Evolutionary conservation across 2,113 vertebrate species (phyloP).

Genomic region (Sigmodon hispidus): DNA sequence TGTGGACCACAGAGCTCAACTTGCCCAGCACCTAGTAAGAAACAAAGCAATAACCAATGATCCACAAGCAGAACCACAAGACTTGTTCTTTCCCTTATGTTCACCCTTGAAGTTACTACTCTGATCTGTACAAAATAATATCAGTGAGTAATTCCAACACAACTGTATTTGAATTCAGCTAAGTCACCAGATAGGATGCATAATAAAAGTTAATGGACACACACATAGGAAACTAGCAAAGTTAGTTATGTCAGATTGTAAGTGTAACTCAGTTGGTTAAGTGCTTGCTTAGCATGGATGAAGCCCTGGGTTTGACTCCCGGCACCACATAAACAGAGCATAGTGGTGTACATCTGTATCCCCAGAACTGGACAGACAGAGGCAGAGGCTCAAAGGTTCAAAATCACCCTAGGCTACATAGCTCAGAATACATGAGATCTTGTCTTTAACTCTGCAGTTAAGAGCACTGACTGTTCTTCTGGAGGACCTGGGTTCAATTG

Average conservation of each 20-base stretch:
- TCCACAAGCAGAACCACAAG: neutral
- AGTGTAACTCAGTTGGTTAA: neutral
- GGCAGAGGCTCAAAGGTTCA: neutral
- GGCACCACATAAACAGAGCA: neutral
- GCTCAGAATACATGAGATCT: neutral
- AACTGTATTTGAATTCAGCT: neutral
- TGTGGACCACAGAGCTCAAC: neutral
- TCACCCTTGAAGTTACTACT: neutral
- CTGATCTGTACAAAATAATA: neutral
- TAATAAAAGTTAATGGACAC: neutral
- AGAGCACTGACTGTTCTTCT: too few species aligned
- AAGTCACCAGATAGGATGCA: too few species aligned
- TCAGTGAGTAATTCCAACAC: neutral
- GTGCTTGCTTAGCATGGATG: neutral
- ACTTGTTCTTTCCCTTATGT: neutral
- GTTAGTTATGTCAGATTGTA: neutral
- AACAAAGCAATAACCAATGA: neutral
- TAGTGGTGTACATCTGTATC: neutral
- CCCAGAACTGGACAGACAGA: neutral
- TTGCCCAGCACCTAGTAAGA: neutral
- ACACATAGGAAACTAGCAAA: neutral
- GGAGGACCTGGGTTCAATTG: too few species aligned
- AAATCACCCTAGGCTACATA: neutral
- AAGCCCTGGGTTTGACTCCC: neutral
- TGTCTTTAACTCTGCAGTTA: too few species aligned